Evolutionary conservation across 2,888 invertebrate genomes (phyloP), one percentile per base, ranked within the genome.

Genomic region (Machimus atricapillus): DNA sequence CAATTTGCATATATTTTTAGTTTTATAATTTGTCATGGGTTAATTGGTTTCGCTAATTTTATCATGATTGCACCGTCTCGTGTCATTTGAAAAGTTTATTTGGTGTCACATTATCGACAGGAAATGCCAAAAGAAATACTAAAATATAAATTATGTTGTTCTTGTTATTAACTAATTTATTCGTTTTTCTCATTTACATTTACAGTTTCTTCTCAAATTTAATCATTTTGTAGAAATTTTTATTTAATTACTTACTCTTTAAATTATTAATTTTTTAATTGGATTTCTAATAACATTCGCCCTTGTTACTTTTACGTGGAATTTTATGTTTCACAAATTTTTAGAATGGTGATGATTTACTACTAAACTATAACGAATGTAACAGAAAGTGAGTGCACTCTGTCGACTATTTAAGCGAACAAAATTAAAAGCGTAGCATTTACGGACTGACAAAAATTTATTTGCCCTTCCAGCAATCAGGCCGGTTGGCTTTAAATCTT

Each of bases 261-360:
- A 79, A 79, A 78, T 87, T 86, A 81, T 86, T 74, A 74, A 86
- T 43, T 82, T 34, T 73, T 82, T 83, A 85, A 85, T 78, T 87
- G 73, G 76, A 83, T 85, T 52, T 27, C 82, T 78, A 86, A 86
- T 78, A 78, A 58, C 78, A 86, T 86, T 86, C 86, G 86, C 78
- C 78, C 78, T 85, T 86, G 56, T 86, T 86, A 76, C 23, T 40
- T 76, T 86, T 77, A 76, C 19, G 34, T 86, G 37, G 52, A 86
- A 31, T 58, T 86, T 86, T 77, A 78, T 83, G 43, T 82, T 58
- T 82, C 31, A 73, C 16, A 16, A 85, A 16, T 85, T 85, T 40
- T 86, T 86, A 82, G 82, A 58, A 82, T 82, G 82, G 58, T 66
- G 82, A 82, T 82, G 82, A 52, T 58, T 52, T 82, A 82, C 66